phyloP scores from a whole-genome alignment of 2,797 vertebrate species.

The Hydrolagus colliei region DNA sequence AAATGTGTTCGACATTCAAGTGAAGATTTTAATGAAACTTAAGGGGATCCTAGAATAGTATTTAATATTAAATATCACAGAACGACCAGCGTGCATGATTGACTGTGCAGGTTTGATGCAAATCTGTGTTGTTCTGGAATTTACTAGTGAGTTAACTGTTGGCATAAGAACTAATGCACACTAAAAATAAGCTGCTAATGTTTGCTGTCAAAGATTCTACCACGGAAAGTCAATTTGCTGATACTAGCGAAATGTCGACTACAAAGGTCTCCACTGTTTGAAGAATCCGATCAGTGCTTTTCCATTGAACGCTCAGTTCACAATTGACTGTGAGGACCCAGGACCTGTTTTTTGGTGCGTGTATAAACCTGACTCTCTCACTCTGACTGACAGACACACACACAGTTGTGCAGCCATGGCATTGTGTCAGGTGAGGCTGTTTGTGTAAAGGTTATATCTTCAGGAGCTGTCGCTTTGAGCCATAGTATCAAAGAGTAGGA shows the following conservation, averaged over 20 bases:
- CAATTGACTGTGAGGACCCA: background rate
- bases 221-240: background rate
- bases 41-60: too few relatives aligned
- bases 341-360: background rate
- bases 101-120: too few relatives aligned
- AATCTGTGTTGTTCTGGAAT: background rate
- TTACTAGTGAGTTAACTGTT: background rate
- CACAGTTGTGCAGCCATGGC: background rate
- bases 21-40: too few relatives aligned
- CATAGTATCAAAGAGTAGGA: background rate
- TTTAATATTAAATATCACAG: too few relatives aligned
- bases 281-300: too few relatives aligned
- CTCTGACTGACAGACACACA: background rate
- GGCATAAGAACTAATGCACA: background rate
- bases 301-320: background rate
- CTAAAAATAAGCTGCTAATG: too few relatives aligned
- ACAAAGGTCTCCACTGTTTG: background rate
- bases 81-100: too few relatives aligned
- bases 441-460: conserved; percentile 21
- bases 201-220: too few relatives aligned
- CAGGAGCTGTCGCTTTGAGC: background rate
- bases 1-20: too few relatives aligned
- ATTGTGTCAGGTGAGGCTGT: background rate
- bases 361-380: background rate
- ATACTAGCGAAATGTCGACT: background rate